Evolutionary conservation across 2,888 invertebrate species (phyloP), one percentile per base, ranked within the genome.

Genomic region (Volucella inflata): DNA sequence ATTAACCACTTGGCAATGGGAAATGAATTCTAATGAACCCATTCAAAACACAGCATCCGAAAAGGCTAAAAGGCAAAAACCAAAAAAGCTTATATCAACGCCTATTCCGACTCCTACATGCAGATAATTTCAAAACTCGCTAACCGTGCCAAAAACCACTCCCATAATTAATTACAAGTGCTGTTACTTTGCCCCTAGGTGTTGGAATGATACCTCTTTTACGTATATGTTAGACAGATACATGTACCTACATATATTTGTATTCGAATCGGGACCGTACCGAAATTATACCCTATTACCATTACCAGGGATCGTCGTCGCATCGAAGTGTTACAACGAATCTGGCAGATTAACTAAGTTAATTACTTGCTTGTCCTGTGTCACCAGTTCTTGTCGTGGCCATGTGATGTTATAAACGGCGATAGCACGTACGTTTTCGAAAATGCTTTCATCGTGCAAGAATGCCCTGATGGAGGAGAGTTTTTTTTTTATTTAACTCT

Each of bases 341-440:
- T 72, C 72, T 72, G 67, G 60, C 76, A 85, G 81, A 85, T 85
- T 85, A 85, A 85, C 85, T 77, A 74, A 85, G 85, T 85, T 85
- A 85, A 85, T 85, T 85, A 85, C 85, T 85, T 57, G 81, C 76
- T 81, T 85, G 85, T 85, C 85, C 85, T 85, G 48, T 85, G 85
- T 85, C 85, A 77, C 85, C 85, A 72, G 76, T 81, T 81, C 85
- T 81, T 81, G 81, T 76, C 72, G 40, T 62, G 57, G 67, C 72
- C 81, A 85, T 76, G 85, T 76, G 85, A 77, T 81, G 72, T 68
- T 62, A 72, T 6, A 30, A 30, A 30, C 30, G 30, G 46, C 16
- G 62, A 77, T 81, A 81, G 71, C 85, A 85, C 85, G 85, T 85
- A 85, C 80, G 70, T 51, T 50, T 71, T 53, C 57, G 59, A 75